phyloP scores from a whole-genome alignment of 23 tunicate genomes.

The Phallusia fumigata region DNA sequence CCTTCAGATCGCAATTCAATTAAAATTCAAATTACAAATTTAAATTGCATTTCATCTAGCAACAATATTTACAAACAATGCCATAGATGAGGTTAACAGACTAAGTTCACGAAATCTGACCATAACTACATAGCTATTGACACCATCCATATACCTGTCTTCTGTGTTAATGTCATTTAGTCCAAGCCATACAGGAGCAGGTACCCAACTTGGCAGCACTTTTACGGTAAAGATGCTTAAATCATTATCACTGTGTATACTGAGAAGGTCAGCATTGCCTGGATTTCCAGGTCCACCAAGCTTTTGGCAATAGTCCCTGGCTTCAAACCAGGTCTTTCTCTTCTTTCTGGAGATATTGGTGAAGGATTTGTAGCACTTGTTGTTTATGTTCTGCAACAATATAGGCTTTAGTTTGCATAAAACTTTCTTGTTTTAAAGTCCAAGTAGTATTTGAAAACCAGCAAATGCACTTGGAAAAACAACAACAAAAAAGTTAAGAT shows the following conservation, averaged over 20 bases:
- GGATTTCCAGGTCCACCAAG: conserved; percentile 68
- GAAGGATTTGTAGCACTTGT: conserved; percentile 70
- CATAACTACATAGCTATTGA: too few relatives aligned
- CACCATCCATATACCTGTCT: conserved; percentile 40
- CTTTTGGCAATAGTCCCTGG: conserved; percentile 50
- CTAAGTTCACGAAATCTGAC: too few relatives aligned
- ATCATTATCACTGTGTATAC: conserved; percentile 63
- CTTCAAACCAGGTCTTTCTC: conserved; percentile 80
- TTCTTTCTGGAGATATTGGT: conserved; percentile 19
- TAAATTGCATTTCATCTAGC: too few relatives aligned
- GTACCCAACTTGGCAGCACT: conserved; percentile 56
- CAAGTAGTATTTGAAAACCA: not conserved
- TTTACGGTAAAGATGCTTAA: conserved; percentile 17
- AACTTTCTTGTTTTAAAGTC: too few relatives aligned
- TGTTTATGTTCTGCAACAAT: conserved; percentile 24
- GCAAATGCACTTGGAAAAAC: not conserved
- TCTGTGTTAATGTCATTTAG: conserved; percentile 52
- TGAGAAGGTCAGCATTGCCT: conserved; percentile 69
- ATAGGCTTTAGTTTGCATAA: not conserved
- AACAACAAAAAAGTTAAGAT: not conserved
- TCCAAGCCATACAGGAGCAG: conserved; percentile 80
- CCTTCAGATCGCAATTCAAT: too few relatives aligned
- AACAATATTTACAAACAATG: too few relatives aligned
- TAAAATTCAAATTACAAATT: too few relatives aligned
- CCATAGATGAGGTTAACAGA: too few relatives aligned